Evolutionary conservation across 2,797 vertebrate genomes (phyloP).

Genomic region (Balearica regulorum): DNA sequence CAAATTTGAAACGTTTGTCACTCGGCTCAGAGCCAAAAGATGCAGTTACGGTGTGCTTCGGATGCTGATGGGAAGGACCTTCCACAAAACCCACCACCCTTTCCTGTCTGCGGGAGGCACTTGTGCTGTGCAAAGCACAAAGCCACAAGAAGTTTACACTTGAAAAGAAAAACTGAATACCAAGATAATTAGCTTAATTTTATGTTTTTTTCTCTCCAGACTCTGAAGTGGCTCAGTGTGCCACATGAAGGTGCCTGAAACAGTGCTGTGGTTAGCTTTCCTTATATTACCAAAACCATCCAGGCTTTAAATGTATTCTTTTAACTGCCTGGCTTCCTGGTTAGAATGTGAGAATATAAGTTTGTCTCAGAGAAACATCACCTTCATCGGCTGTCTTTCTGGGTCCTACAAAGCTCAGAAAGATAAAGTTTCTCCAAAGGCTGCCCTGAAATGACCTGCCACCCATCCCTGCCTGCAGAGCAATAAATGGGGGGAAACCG

Average conservation of each 20-base stretch:
- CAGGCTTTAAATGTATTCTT: background rate
- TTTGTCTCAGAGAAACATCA: background rate
- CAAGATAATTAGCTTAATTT: background rate
- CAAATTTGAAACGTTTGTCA: background rate
- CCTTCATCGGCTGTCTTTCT: background rate
- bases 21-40: background rate
- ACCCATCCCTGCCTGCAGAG: background rate
- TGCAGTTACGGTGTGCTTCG: background rate
- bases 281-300: background rate
- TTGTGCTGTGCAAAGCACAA: background rate
- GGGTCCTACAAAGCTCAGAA: background rate
- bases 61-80: background rate
- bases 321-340: background rate
- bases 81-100: background rate
- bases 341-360: background rate
- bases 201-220: background rate
- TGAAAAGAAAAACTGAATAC: background rate
- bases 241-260: background rate
- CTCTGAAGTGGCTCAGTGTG: background rate
- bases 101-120: background rate
- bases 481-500: background rate
- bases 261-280: background rate
- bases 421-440: background rate
- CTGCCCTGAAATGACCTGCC: background rate
- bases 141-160: background rate